Base-by-base conservation (phyloP, 2,888 invertebrate genomes). In the Trimorus sp. region DNA sequence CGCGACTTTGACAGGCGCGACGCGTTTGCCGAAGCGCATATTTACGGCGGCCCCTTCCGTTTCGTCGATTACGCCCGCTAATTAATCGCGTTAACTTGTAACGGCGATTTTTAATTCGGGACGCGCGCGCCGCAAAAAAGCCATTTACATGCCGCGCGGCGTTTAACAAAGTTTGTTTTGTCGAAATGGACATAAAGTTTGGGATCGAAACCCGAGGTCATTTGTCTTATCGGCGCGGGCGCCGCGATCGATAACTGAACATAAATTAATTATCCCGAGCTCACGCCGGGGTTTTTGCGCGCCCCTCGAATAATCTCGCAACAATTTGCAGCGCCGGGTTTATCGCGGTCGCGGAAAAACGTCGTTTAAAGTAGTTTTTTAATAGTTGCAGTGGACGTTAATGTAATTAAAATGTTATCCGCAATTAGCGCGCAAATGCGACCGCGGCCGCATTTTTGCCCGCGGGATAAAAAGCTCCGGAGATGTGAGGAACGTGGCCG, bases 131-230 rank as follows among this genome's bases (percentile, higher is more conserved):
- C 15, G 37, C 40, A 65, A 76, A 80, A 83, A 82, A 53, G 69
- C 76, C 71, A 86, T 85, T 85, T 84, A 75, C 86, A 84, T 84
- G 79, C 77, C 73, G 66, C 81, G 56, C 59, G 51, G 15, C 69
- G 65, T 83, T 79, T 75, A 66, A 49, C 73, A 54, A 76, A 62
- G 53, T 77, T 53, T 65, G 58, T 40, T 40, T 40, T 40, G 40
- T 40, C 53, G 15, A 51, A 71, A 71, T 16, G 40, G 58, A 45
- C 59, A 69, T 56, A 59, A 78, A 71, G 66, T 78, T 78, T 26
- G 59, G 59, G 40, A 75, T 65, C 68, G 54, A 63, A 65, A 75
- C 70, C 69, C 75, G 37, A 58, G 62, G 71, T 62, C 71, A 80
- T 80, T 80, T 66, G 76, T 80, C 80, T 80, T 76, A 66, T 53